Conservation (phyloP, 2,888 invertebrate genomes). For the Drosophila vallismaia region DNA sequence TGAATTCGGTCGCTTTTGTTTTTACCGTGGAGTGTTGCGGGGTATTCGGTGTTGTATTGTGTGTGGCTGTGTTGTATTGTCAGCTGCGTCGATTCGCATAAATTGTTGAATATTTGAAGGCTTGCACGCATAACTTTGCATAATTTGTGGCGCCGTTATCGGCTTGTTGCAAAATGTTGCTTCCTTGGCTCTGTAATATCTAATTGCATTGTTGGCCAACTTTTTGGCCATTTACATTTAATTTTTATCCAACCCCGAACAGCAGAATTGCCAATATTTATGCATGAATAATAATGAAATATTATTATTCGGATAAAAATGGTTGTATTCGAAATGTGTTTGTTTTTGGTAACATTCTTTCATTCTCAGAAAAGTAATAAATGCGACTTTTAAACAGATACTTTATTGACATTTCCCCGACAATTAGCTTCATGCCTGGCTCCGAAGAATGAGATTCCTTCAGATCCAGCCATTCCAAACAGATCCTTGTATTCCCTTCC, state of each 20-base stretch:
- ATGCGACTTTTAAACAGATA: slow-evolving; percentile 12
- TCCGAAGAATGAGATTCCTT: slow-evolving; percentile 13
- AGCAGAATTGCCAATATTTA: slow-evolving; percentile 11
- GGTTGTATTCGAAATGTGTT: background rate
- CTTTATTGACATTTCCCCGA: slow-evolving; percentile 32
- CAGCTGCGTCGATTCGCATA: slow-evolving; percentile 72
- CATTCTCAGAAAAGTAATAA: slow-evolving; percentile 18
- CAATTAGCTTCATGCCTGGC: slow-evolving; percentile 31
- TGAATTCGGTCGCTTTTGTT: slow-evolving; percentile 60
- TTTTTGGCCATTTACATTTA: slow-evolving; percentile 56
- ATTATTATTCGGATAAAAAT: slow-evolving; percentile 20
- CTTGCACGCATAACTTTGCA: slow-evolving; percentile 71
- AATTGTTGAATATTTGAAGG: slow-evolving; percentile 72
- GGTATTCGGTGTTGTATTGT: background rate
- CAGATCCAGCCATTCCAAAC: slow-evolving; percentile 24
- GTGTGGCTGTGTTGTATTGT: slow-evolving; percentile 32
- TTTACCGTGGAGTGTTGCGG: background rate
- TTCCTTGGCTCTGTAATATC: slow-evolving; percentile 45
- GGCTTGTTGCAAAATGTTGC: slow-evolving; percentile 39
- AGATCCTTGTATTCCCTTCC: slow-evolving; percentile 11
- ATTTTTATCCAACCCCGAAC: slow-evolving; percentile 17
- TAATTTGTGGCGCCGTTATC: slow-evolving; percentile 67
- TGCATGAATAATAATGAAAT: slow-evolving; percentile 53
- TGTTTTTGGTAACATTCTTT: background rate
- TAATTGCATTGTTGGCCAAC: slow-evolving; percentile 66